Evolutionary conservation across 2,888 invertebrate species (phyloP).

Genomic region (Liodrosophila aerea): DNA sequence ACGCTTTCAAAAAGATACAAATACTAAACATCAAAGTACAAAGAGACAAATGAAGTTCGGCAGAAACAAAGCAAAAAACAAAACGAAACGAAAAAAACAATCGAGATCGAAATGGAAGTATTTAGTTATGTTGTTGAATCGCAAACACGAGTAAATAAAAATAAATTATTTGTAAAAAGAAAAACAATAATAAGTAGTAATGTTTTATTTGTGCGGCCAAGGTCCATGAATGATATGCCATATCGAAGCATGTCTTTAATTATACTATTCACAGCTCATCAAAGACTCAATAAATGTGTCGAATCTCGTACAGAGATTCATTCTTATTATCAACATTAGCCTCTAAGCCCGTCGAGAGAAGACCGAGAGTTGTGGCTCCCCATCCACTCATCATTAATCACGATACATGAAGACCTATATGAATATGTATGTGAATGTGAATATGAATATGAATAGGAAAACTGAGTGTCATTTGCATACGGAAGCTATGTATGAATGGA

Average conservation of each 20-base stretch:
- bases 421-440: constrained; percentile 26
- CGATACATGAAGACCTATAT: constrained; percentile 37
- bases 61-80: constrained; percentile 31
- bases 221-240: constrained; percentile 48
- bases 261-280: constrained; percentile 72
- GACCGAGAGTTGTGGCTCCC: constrained; percentile 16
- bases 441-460: constrained; percentile 20
- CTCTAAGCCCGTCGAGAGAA: constrained; percentile 13
- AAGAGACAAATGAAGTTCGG: constrained; percentile 77
- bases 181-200: constrained; percentile 19
- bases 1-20: constrained; percentile 16
- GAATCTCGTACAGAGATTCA: constrained; percentile 54
- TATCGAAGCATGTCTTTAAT: constrained; percentile 53
- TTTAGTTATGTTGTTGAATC: constrained; percentile 76
- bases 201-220: constrained; percentile 62
- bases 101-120: constrained; percentile 49
- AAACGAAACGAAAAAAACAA: constrained; percentile 19
- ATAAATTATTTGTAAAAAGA: constrained; percentile 71
- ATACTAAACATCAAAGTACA: constrained; percentile 73
- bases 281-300: constrained; percentile 57
- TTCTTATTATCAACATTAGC: constrained; percentile 49
- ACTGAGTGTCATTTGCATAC: constrained; percentile 63
- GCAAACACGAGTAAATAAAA: constrained; percentile 69
- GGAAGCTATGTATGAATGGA: constrained; percentile 52
- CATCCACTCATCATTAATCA: constrained; percentile 66